A percentile compares a stretch with the other conserved stretches of the same genome.
Conservation (phyloP, 2,113 vertebrate species). For the Rhadina sibilatrix region DNA sequence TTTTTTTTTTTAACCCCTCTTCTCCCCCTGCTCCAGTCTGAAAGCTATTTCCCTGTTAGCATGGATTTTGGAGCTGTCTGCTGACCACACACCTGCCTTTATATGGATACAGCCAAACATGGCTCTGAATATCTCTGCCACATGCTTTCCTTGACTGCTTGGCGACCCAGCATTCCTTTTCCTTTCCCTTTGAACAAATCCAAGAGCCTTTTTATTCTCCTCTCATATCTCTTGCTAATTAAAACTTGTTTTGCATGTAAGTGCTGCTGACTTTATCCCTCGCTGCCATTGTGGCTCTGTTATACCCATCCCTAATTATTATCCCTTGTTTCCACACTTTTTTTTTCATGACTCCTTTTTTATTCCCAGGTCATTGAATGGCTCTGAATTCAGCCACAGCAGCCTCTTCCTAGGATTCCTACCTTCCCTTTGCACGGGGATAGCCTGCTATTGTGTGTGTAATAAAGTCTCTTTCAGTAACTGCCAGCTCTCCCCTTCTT, state of each 20-base stretch:
- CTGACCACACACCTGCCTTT: not conserved
- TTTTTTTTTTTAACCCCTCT: not conserved
- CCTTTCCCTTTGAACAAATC: not conserved
- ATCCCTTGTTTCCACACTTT: not conserved
- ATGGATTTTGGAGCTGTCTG: not conserved
- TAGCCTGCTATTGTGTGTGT: conserved; percentile 7
- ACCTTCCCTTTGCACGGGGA: conserved; percentile 5
- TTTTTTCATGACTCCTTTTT: not conserved
- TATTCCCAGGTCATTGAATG: not conserved
- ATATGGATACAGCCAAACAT: fast-evolving
- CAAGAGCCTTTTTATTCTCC: not conserved
- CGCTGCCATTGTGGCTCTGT: not conserved
- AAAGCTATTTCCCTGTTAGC: not conserved
- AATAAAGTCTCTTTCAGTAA: conserved; percentile 24
- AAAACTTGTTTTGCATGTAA: not conserved
- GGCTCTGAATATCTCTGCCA: not conserved
- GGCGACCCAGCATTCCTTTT: not conserved
- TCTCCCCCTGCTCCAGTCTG: not conserved
- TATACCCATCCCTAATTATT: not conserved
- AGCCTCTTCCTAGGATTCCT: conserved; percentile 11
- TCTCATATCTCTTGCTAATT: not conserved
- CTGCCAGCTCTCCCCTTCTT: conserved; percentile 46
- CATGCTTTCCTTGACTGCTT: not conserved
- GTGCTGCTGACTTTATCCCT: not conserved
- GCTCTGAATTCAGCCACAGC: not conserved